Evolutionary conservation across 2,797 vertebrate species (phyloP).

Genomic region (Falco novaeseelandiae): DNA sequence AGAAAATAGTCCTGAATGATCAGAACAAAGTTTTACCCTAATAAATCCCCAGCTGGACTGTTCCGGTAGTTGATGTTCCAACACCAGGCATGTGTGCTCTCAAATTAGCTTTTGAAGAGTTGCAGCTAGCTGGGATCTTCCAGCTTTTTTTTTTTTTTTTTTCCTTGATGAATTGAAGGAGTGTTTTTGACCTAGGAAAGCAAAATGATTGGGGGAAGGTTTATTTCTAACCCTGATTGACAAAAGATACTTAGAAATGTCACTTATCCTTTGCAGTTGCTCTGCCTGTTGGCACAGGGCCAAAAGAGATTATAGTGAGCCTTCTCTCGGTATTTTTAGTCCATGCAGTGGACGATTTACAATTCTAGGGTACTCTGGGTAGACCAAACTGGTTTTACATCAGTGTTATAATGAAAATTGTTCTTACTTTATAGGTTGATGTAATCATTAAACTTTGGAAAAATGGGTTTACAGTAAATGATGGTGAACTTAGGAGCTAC

Average conservation of each 20-base stretch:
- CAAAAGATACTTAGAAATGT: background rate
- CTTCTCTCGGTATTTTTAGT: constrained; percentile 5
- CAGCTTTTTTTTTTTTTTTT: background rate
- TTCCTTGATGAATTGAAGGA: background rate
- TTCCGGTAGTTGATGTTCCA: constrained; percentile 6
- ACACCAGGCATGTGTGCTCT: background rate
- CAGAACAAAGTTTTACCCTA: background rate
- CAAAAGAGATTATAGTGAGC: background rate
- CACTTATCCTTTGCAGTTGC: background rate
- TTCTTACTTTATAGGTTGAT: constrained; percentile 83
- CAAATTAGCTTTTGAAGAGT: constrained; percentile 7
- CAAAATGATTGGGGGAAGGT: background rate
- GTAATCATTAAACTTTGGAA: constrained; percentile 95
- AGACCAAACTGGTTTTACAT: background rate
- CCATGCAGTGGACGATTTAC: background rate
- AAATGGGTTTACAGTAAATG: constrained; percentile 94
- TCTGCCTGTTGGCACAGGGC: background rate
- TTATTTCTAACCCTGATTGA: background rate
- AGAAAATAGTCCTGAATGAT: background rate
- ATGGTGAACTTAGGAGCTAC: constrained; percentile 90
- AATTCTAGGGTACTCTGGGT: background rate
- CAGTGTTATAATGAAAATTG: background rate
- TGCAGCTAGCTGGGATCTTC: constrained; percentile 34
- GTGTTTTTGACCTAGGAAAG: background rate
- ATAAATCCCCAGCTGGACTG: constrained; percentile 13